phyloP scores from a whole-genome alignment of 2,888 invertebrate genomes.

The Aphodius sticticus region DNA sequence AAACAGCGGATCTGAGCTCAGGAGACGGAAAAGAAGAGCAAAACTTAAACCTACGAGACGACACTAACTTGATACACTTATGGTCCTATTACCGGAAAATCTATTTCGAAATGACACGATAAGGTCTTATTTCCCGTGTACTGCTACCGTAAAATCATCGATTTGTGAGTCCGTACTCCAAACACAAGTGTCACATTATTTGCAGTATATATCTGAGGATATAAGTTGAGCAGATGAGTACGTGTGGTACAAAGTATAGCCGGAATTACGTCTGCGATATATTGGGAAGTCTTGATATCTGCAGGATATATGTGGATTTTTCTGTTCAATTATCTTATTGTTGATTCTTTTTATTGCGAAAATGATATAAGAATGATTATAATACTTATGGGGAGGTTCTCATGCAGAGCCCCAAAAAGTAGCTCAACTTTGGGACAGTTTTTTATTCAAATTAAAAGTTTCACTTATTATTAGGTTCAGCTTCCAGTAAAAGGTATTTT shows the following conservation, averaged over 20 bases:
- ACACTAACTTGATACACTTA: neutral
- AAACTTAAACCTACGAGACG: neutral
- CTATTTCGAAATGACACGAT: neutral
- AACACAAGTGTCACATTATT: neutral
- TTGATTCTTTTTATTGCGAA: no score
- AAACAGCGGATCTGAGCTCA: no score
- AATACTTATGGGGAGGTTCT: no score
- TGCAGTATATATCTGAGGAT: neutral
- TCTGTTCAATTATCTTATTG: no score
- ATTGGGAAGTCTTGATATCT: neutral
- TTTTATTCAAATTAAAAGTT: no score
- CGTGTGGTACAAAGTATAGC: neutral
- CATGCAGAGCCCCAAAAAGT: no score
- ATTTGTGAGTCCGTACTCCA: neutral
- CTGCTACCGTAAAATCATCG: neutral
- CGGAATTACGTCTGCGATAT: neutral
- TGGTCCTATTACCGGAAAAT: neutral
- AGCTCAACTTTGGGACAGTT: no score
- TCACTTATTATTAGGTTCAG: no score
- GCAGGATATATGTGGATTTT: no score
- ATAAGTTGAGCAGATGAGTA: neutral
- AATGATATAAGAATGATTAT: no score
- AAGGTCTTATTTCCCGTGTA: neutral
- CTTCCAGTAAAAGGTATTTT: no score
- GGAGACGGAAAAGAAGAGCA: neutral